Evolutionary conservation across 1,140 invertebrate species (phyloP), one percentile per base, ranked within the genome.

Genomic region (Lepidurus packardi): DNA sequence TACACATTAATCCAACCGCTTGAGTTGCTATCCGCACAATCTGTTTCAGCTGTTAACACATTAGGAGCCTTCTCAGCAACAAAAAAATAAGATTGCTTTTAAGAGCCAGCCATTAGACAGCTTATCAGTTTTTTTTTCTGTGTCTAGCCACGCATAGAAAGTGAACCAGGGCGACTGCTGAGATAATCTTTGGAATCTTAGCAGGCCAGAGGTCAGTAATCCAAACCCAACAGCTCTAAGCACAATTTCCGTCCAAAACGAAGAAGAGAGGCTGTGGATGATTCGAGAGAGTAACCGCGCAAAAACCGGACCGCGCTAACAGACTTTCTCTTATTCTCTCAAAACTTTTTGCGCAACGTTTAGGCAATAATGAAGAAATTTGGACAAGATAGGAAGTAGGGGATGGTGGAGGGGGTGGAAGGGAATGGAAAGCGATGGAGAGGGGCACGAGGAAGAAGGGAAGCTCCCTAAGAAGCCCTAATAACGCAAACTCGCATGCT

Each of bases 91-190:
- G 34, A 65, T 65, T 65, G n/a, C 53, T 11, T 65, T 7, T 65
- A 65, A 65, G 53, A 65, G 21, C 53, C 13, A 9, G 53, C 21
- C 53, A 65, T 16, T 34, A 34, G 34, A 34, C 8, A 9, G 53
- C 53, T 65, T 65, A 65, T 65, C 53, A 65, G 53, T 13, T 65
- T 65, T 65, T 65, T 9, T 65, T 65, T 65, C 53, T 65, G 53
- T 65, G 53, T 65, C 53, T 65, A 9, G 53, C 53, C 53, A 65
- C 53, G 53, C 53, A 9, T 2, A 4, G 34, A 34, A 9, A 65
- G 16, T 13, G 8, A 21, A 65, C 16, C 16, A n/a, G 16, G 6
- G 53, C 8, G 21, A 13, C 53, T 21, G 53, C 7, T 21, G 9
- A 65, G 53, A 65, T 65, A n/a, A 65, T 65, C 53, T 7, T 21